These are phyloP conservation scores for Dendrocopos noguchii DNA, from an alignment of 2,113 vertebrate species.

Conservation along the genomic window DNA sequence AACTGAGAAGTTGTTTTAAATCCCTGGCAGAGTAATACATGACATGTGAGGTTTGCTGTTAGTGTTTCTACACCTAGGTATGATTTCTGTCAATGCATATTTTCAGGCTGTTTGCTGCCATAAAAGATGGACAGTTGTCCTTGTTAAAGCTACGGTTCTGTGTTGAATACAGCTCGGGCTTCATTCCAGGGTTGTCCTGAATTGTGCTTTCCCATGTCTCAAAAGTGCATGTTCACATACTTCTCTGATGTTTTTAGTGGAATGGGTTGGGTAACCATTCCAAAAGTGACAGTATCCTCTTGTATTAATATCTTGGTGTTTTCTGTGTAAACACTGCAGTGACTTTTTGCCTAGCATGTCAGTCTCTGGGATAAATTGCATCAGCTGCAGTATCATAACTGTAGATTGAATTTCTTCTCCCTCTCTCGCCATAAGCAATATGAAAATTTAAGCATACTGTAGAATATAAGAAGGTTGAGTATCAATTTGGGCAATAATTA, in stretches of 20 bases:
- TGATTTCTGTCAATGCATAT: not conserved
- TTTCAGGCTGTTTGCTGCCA: not conserved
- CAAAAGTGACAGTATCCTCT: conserved; percentile 12
- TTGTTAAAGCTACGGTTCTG: not conserved
- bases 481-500: not conserved
- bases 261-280: not conserved
- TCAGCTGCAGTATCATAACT: not conserved
- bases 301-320: conserved; percentile 24
- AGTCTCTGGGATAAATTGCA: not conserved
- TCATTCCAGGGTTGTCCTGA: not conserved
- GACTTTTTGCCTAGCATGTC: not conserved
- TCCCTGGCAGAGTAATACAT: not conserved
- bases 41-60: not conserved
- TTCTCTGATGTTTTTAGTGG: not conserved
- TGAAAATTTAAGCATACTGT: not conserved
- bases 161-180: not conserved
- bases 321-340: not conserved
- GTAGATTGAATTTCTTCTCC: conserved; percentile 7
- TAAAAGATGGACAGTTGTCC: not conserved
- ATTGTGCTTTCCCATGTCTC: not conserved
- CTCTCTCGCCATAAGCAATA: not conserved
- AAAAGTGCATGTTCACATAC: not conserved
- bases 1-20: not conserved
- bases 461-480: not conserved
- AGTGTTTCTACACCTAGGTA: not conserved